Base-by-base conservation (phyloP, 2,113 vertebrate species). In the Phainopepla nitens region DNA sequence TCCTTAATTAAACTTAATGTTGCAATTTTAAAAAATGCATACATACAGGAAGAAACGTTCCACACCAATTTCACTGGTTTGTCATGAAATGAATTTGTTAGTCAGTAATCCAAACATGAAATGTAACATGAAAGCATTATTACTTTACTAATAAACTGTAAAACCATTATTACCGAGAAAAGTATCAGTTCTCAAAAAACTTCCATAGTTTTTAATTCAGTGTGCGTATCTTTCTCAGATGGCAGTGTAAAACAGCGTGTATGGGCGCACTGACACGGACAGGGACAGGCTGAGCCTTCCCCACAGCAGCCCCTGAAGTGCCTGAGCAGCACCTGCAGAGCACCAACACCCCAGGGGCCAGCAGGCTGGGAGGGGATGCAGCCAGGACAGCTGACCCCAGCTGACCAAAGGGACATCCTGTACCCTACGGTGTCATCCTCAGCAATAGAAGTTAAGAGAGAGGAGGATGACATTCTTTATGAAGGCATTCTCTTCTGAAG, bases 381-480 rank as follows among this genome's bases (percentile, higher is more conserved):
- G 25, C 29, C 17, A 15, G 21, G 36, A 78, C 17, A 65, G 56
- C 20, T 58, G 42, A 19, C 4, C 20, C 36, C 47, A 61, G 21
- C 10, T 64, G 27, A 47, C 28, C 50, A 53, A 49, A 12, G 31
- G 21, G 12, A 53, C 25, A 61, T 29, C 17, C 42, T 31, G 24
- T 5, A 6, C 14, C 10, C 6, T 5, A 44, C 0, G 5, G 57
- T 29, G 9, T n/a, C 1, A 4, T 10, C 12, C 15, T 71, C 42
- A 58, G 47, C 76, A 50, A 62, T 16, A 75, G 15, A 61, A 75
- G 29, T 7, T 28, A 33, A 44, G 31, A 79, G 66, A 88, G 79
- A 75, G 36, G 27, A 72, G 21, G 6, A 22, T 31, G 39, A 53
- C 24, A n/a, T 44, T 66, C 2, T 2, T 58, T 54, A 56, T 3